Conservation (phyloP, 2,113 vertebrate species). For the Diadophis punctatus region DNA sequence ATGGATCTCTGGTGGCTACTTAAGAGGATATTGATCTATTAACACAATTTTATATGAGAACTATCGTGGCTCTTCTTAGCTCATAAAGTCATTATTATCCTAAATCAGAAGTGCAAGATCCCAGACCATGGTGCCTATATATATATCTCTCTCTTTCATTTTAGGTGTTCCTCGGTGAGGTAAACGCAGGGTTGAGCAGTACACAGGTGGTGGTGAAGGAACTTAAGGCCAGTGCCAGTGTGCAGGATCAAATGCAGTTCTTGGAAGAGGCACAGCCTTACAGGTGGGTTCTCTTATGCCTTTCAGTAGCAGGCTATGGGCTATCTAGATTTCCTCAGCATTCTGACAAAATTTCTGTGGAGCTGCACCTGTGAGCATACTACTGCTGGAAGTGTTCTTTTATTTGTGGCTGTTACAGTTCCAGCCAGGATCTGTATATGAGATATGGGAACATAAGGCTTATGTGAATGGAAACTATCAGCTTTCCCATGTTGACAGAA, state of each 20-base stretch:
- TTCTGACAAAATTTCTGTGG: neutral
- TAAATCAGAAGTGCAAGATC: neutral
- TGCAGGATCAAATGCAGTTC: conserved; percentile 92
- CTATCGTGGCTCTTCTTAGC: neutral
- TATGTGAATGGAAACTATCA: neutral
- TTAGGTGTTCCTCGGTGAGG: conserved; percentile 92
- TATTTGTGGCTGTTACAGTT: neutral
- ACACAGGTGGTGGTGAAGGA: conserved; percentile 94
- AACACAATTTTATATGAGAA: neutral
- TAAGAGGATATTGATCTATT: neutral
- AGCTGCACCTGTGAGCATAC: neutral
- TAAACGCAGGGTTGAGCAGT: conserved; percentile 78
- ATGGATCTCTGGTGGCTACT: neutral
- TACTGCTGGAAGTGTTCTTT: neutral
- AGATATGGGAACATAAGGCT: neutral
- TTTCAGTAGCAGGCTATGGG: neutral
- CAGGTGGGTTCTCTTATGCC: conserved; percentile 70
- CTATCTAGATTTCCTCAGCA: neutral
- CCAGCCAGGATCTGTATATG: neutral
- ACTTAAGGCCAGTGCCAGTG: conserved; percentile 81
- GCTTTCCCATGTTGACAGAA: neutral
- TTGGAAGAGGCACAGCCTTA: conserved; percentile 88
- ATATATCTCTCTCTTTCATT: accelerated
- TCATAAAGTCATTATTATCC: neutral
- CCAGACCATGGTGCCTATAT: neutral